These are phyloP conservation scores for Spermophilus dauricus DNA, from an alignment of 2,113 vertebrate species.

Conservation along the genomic window DNA sequence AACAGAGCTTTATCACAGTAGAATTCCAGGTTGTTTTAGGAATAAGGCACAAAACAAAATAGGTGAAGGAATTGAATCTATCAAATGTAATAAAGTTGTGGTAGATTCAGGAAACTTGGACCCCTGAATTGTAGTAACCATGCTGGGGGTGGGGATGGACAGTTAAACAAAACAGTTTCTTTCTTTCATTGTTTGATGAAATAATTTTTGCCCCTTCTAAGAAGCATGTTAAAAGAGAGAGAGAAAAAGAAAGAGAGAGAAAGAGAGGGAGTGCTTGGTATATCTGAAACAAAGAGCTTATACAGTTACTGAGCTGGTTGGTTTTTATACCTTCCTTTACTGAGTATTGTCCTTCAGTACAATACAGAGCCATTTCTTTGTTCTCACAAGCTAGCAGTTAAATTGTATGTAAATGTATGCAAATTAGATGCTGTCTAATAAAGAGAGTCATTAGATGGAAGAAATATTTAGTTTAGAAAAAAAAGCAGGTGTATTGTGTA, in stretches of 20 bases:
- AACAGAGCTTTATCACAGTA: slow-evolving; percentile 82
- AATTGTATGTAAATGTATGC: slow-evolving; percentile 95
- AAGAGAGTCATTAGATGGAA: slow-evolving; percentile 94
- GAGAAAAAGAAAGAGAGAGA: slow-evolving; percentile 36
- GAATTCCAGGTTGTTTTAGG: slow-evolving; percentile 82
- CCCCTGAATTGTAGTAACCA: slow-evolving; percentile 87
- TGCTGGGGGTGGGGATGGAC: slow-evolving; percentile 82
- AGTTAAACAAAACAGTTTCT: slow-evolving; percentile 88
- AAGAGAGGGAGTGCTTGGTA: slow-evolving; percentile 78
- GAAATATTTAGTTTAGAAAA: slow-evolving; percentile 92
- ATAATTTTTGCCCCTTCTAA: slow-evolving; percentile 91
- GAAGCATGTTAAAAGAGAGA: slow-evolving; percentile 84
- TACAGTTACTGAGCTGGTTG: slow-evolving; percentile 88
- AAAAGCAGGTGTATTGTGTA: slow-evolving; percentile 92
- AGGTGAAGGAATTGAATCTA: slow-evolving; percentile 86
- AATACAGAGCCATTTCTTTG: slow-evolving; percentile 93
- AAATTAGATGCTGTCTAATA: slow-evolving; percentile 94
- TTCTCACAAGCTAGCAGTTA: slow-evolving; percentile 93
- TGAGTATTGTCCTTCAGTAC: slow-evolving; percentile 91
- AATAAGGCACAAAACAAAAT: slow-evolving; percentile 86
- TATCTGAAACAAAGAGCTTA: slow-evolving; percentile 92
- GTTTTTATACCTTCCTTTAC: slow-evolving; percentile 91
- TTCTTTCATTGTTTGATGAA: slow-evolving; percentile 89
- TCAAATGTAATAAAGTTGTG: slow-evolving; percentile 87
- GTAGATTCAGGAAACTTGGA: slow-evolving; percentile 86